These are phyloP conservation scores for Myodes glareolus DNA, from an alignment of 2,113 vertebrate species.

Conservation along the genomic window DNA sequence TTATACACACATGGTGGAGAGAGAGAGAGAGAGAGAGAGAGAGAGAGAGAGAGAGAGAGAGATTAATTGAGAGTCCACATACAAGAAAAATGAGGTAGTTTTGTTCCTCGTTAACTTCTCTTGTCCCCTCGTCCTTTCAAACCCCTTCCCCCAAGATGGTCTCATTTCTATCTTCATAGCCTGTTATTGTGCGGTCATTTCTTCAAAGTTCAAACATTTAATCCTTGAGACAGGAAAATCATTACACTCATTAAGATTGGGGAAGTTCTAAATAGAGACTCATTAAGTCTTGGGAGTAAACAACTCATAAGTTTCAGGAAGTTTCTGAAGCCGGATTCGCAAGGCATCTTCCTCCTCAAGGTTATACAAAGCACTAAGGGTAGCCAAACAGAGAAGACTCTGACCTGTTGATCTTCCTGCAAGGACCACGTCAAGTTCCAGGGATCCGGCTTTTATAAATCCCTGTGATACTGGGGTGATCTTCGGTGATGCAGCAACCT, in stretches of 20 bases:
- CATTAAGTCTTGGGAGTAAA: background rate
- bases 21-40: background rate
- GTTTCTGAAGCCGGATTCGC: background rate
- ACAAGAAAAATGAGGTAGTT: background rate
- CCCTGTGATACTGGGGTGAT: no score
- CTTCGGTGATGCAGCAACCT: background rate
- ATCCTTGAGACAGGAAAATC: no score
- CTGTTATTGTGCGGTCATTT: background rate
- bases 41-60: background rate
- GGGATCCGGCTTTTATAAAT: background rate
- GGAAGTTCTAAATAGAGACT: background rate
- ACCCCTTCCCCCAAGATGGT: no score
- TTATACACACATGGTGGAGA: background rate
- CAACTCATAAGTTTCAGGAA: background rate
- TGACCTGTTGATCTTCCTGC: background rate
- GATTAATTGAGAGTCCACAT: background rate
- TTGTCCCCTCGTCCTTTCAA: background rate
- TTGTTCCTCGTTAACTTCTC: background rate
- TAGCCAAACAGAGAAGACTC: background rate
- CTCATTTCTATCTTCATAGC: background rate
- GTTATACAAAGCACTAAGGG: background rate
- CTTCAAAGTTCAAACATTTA: background rate
- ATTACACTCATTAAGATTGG: background rate
- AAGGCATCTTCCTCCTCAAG: background rate
- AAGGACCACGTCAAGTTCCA: background rate